A percentile compares a stretch with the other conserved stretches of the same genome.
phyloP scores from a whole-genome alignment of 1,140 invertebrate genomes.

The Argopecten irradians region DNA sequence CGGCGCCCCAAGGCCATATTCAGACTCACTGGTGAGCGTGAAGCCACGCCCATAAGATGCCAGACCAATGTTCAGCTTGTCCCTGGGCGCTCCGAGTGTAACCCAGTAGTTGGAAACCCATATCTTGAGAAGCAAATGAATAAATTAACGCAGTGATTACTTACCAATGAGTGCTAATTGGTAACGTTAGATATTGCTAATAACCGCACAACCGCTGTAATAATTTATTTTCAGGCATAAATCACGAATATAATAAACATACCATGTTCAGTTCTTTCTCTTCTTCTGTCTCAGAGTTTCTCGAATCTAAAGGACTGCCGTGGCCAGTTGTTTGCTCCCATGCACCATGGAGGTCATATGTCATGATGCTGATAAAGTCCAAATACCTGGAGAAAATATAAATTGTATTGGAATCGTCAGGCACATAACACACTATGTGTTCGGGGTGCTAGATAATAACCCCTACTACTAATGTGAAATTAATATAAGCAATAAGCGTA shows the following conservation, averaged over 20 bases:
- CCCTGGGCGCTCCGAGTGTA: slow-evolving; percentile 88
- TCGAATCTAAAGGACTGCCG: slow-evolving; percentile 73
- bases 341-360: slow-evolving; percentile 96
- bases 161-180: neutral
- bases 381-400: slow-evolving; percentile 82
- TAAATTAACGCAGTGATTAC: neutral
- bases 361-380: slow-evolving; percentile 94
- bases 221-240: neutral
- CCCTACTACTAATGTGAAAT: neutral
- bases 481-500: no score
- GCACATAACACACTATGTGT: no score
- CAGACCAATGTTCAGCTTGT: slow-evolving; percentile 97
- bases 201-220: neutral
- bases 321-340: slow-evolving; percentile 91
- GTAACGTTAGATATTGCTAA: neutral
- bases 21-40: slow-evolving; percentile 18
- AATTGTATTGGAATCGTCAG: neutral
- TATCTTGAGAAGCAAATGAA: slow-evolving; percentile 23
- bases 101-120: slow-evolving; percentile 51
- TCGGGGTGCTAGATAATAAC: no score
- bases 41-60: slow-evolving; percentile 77
- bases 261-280: slow-evolving; percentile 52
- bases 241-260: neutral
- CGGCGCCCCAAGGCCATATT: slow-evolving; percentile 29
- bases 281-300: slow-evolving; percentile 54